Base-by-base conservation (phyloP, 2,888 invertebrate species). In the Drosophila paranaensis region DNA sequence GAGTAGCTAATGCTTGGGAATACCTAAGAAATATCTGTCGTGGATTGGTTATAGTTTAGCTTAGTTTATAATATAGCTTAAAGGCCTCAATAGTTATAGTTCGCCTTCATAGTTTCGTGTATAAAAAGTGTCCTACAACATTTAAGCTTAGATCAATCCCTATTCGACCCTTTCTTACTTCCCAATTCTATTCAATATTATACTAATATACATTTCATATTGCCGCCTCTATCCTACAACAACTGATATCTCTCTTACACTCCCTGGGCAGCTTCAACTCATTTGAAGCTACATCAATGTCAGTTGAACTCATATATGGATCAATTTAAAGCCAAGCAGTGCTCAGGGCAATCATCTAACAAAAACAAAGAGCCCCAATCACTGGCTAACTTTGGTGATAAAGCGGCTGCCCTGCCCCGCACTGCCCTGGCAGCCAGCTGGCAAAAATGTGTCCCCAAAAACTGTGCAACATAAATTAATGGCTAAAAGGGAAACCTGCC, bases 401-500 rank as follows among this genome's bases (percentile, higher is more conserved):
- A 65, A 65, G 55, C 39, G 43, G 8, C 14, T n/a, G 54, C 40
- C 30, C 37, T 20, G 20, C 20, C 20, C 20, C 20, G 1, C 20
- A 6, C 14, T n/a, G 54, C 40, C 30, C 37, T 62, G 46, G 43
- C 20, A 56, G 53, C 25, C 71, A 70, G 62, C 68, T 75, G 74
- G 68, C 74, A 77, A 50, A 74, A 65, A 61, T 76, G 46, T 60
- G 77, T 72, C 62, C 74, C 63, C 39, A 73, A 64, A 66, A 79
- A 70, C 42, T 71, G 68, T 77, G 77, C 77, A 60, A 80, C 78
- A 78, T 82, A 80, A 88, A 82, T 82, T 82, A 85, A 80, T 88
- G 80, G 78, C 68, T 77, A 73, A 82, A 85, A 82, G 66, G 75
- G 43, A 48, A 57, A 55, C 6, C 60, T 37, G 14, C 20, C 20